Evolutionary conservation across 1,140 invertebrate species (phyloP).

Genomic region (Triops cancriformis): DNA sequence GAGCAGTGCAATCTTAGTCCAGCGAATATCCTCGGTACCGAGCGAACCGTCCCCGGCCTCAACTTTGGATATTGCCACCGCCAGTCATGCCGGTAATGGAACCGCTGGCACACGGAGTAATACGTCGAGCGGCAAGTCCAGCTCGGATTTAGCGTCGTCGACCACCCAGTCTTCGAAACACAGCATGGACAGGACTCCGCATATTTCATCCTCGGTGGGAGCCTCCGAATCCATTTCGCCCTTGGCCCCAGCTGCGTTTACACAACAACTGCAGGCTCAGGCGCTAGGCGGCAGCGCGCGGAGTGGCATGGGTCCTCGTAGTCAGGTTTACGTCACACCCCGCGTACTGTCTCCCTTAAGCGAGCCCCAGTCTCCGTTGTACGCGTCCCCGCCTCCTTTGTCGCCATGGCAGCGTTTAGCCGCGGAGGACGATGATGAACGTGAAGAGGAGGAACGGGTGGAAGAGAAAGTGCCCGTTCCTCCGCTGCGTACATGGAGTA

Average conservation of each 20-base stretch:
- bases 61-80: conserved; percentile 10
- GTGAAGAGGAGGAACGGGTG: conserved; percentile 29
- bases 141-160: conserved; percentile 29
- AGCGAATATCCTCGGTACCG: neutral
- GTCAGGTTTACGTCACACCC: conserved; percentile 34
- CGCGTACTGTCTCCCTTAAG: conserved; percentile 58
- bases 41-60: conserved; percentile 36
- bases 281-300: conserved; percentile 35
- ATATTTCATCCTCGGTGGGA: conserved; percentile 23
- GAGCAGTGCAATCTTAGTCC: conserved; percentile 48
- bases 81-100: conserved; percentile 39
- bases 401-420: conserved; percentile 42
- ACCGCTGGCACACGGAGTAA: conserved; percentile 30
- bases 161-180: conserved; percentile 25
- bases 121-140: conserved; percentile 25
- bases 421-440: conserved; percentile 23
- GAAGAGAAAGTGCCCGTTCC: conserved; percentile 29
- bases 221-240: conserved; percentile 36
- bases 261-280: conserved; percentile 62
- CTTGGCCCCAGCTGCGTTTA: conserved; percentile 47
- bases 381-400: conserved; percentile 71
- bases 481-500: conserved; percentile 22
- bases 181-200: conserved; percentile 21
- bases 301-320: conserved; percentile 29
- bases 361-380: conserved; percentile 68